Evolutionary conservation across 2,888 invertebrate genomes (phyloP).

Genomic region (Allolobophora icterica): DNA sequence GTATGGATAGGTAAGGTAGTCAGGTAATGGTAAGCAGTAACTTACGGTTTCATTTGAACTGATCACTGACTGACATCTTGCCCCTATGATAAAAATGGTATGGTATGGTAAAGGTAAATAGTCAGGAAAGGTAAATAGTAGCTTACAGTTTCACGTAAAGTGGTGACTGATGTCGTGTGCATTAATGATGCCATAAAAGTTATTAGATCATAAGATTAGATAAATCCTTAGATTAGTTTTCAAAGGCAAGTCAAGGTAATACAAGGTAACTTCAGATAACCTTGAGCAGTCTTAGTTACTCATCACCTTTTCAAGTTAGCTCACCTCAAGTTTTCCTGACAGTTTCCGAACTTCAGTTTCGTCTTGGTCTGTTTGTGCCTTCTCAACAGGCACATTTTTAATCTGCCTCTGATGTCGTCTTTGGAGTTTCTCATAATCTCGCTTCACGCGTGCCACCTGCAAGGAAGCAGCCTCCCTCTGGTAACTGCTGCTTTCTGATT

Average conservation of each 20-base stretch:
- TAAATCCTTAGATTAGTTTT: too few species aligned
- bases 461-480: not conserved
- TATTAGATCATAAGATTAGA: too few species aligned
- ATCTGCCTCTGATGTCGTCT: constrained; percentile 49
- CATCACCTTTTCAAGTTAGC: not conserved
- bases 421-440: constrained; percentile 57
- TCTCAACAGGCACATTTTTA: constrained; percentile 30
- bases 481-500: constrained; percentile 1
- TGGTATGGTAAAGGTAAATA: too few species aligned
- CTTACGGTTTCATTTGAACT: too few species aligned
- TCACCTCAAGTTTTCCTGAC: constrained; percentile 44
- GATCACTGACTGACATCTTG: too few species aligned
- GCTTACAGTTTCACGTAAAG: too few species aligned
- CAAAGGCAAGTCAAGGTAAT: not conserved
- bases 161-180: too few species aligned
- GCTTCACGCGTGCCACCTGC: constrained; percentile 54
- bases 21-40: too few species aligned
- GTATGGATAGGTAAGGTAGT: not conserved
- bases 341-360: constrained; percentile 38
- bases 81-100: too few species aligned
- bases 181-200: too few species aligned
- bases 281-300: too few species aligned
- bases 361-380: constrained; percentile 36
- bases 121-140: too few species aligned
- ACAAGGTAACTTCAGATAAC: not conserved